Evolutionary conservation across 2,888 invertebrate genomes (phyloP).

Genomic region (Lasioglossum morio): DNA sequence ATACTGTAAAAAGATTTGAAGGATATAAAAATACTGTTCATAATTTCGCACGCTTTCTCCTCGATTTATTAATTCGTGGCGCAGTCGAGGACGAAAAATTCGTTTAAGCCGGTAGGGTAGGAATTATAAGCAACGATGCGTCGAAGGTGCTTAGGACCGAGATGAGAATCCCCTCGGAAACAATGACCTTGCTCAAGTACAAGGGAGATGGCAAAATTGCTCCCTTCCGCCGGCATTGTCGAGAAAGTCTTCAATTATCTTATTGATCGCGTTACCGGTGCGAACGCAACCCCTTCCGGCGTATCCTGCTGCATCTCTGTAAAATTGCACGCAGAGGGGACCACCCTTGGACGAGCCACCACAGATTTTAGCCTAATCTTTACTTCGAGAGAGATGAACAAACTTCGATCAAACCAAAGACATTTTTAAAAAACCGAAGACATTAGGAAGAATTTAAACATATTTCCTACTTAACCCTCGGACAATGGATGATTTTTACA

Average conservation of each 20-base stretch:
- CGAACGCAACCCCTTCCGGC: slow-evolving; percentile 72
- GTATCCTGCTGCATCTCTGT: slow-evolving; percentile 50
- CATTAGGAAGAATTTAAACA: too few species aligned
- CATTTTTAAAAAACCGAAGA: too few species aligned
- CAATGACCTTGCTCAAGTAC: slow-evolving; percentile 66
- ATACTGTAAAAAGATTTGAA: too few species aligned
- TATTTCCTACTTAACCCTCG: too few species aligned
- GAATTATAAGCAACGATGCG: slow-evolving; percentile 47
- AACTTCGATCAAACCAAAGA: too few species aligned
- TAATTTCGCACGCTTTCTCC: too few species aligned
- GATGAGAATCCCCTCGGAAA: slow-evolving; percentile 67
- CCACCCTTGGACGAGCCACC: slow-evolving; percentile 38
- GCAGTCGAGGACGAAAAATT: not conserved
- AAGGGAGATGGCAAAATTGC: slow-evolving; percentile 73
- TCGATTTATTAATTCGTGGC: not conserved
- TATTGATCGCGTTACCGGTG: slow-evolving; percentile 76
- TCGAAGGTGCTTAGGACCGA: slow-evolving; percentile 47
- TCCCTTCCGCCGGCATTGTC: slow-evolving; percentile 75
- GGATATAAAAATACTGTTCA: too few species aligned
- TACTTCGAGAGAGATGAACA: not conserved
- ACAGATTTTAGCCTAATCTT: slow-evolving; percentile 13
- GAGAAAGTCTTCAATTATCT: slow-evolving; percentile 80
- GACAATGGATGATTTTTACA: too few species aligned
- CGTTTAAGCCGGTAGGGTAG: slow-evolving; percentile 40
- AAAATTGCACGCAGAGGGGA: slow-evolving; percentile 49